Conservation (phyloP, 2,888 invertebrate species). For the Eubasilissa splendida region DNA sequence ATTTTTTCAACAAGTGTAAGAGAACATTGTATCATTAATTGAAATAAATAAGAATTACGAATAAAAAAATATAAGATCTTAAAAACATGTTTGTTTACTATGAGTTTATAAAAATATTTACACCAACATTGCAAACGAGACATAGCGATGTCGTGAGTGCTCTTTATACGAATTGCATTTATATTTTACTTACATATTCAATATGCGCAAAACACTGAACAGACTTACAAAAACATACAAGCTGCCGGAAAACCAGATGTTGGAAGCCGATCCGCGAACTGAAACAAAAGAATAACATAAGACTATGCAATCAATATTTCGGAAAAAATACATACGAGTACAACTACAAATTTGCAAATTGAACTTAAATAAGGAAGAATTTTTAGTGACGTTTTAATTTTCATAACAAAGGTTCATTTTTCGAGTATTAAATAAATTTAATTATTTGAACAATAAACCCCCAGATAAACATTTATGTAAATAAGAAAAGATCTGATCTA, state of each 20-base stretch:
- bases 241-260: slow-evolving; percentile 20
- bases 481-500: no score
- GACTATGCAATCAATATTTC: no score
- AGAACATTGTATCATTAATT: not conserved
- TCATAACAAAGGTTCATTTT: no score
- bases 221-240: slow-evolving; percentile 26
- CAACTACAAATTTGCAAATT: no score
- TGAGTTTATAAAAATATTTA: slow-evolving; percentile 11
- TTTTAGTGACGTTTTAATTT: no score
- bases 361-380: no score
- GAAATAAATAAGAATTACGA: not conserved
- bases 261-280: slow-evolving; percentile 42
- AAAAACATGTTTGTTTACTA: not conserved
- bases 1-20: not conserved
- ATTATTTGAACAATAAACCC: no score
- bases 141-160: not conserved
- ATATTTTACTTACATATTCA: not conserved
- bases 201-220: not conserved
- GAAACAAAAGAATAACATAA: slow-evolving; percentile 32
- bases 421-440: no score
- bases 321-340: no score
- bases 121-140: not conserved
- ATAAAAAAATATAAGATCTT: not conserved
- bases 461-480: no score
- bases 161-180: not conserved